Percentiles rank a stretch among this genome's conserved stretches.
Evolutionary conservation across 1,140 invertebrate species (phyloP).

Genomic region (Drosophila sturtevanti): DNA sequence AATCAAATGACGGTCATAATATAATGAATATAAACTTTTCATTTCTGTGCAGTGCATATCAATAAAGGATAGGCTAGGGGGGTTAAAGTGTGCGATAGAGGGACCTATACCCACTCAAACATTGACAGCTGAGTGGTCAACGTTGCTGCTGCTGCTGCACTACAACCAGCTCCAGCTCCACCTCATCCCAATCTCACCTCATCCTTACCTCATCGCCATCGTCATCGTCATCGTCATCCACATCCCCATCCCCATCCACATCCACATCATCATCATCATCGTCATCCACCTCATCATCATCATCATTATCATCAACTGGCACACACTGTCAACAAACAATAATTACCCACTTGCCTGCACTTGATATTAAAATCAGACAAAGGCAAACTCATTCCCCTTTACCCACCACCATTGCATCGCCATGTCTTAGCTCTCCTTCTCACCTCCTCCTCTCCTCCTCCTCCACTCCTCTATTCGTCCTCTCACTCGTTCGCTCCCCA

Average conservation of each 20-base stretch:
- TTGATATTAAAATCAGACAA: slow-evolving; percentile 82
- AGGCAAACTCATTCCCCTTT: slow-evolving; percentile 37
- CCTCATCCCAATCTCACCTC: slow-evolving; percentile 10
- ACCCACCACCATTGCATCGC: too few species aligned
- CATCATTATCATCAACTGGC: slow-evolving; percentile 46
- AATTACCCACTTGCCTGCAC: slow-evolving; percentile 81
- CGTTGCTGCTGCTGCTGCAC: slow-evolving; percentile 61
- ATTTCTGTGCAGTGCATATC: slow-evolving; percentile 35
- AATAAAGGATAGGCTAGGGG: slow-evolving; percentile 18
- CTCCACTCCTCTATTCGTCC: not conserved
- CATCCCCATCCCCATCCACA: slow-evolving; percentile 46
- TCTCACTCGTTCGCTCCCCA: slow-evolving; percentile 3
- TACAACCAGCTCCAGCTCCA: slow-evolving; percentile 21
- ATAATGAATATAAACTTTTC: too few species aligned
- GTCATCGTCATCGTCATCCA: slow-evolving; percentile 12
- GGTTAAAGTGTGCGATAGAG: not conserved
- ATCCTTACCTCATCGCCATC: slow-evolving; percentile 33
- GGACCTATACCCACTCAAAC: slow-evolving; percentile 63
- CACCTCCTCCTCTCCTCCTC: not conserved
- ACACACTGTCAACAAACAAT: slow-evolving; percentile 71
- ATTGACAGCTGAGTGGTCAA: slow-evolving; percentile 80
- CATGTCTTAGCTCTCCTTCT: not conserved
- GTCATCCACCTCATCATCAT: slow-evolving; percentile 34
- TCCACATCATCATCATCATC: not conserved
- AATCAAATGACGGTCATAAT: slow-evolving; percentile 32